Evolutionary conservation across 2,113 vertebrate genomes (phyloP), one percentile per base, ranked within the genome.

Genomic region (Lepisosteus oculatus): DNA sequence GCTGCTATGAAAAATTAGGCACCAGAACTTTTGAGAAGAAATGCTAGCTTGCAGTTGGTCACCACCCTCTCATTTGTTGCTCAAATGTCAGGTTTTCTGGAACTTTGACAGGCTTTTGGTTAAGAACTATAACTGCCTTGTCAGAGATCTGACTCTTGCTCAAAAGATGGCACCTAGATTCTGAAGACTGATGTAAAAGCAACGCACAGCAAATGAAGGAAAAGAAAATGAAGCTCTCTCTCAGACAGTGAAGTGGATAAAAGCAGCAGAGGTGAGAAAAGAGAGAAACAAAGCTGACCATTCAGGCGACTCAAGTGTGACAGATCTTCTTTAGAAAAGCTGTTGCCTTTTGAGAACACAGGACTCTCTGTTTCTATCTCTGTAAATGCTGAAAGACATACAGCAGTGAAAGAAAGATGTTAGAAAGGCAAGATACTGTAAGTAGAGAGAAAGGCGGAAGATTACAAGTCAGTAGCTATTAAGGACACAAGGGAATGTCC

Each of bases 291-390:
- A 67, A 71, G 84, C 89, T 95, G 91, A 98, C 96, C 94, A 83
- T 89, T 77, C 43, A 95, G 90, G 69, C 92, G 94, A 89, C 88
- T 93, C 80, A 96, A 93, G 86, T 92, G 86, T 85, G 94, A 93
- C 81, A 95, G 78, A 78, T 96, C 94, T 88, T 97, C 95, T 80
- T 90, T 84, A 66, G 92, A 93, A 84, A 96, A 88, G 78, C 88
- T 90, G 86, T 83, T 86, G 62, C 90, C 90, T 86, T 94, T 94
- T 80, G 90, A 89, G 76, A 83, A 80, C 71, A 86, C 81, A 89
- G 94, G 90, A 70, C 91, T 94, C 2, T 91, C 88, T 63, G 81
- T 84, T 70, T 87, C 88, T 68, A 92, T 87, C 82, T 93, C 92
- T 89, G 93, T 94, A 83, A 95, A 96, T 83, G 95, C 95, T 89